These are phyloP conservation scores for Triplophysa dalaica DNA, from an alignment of 2,113 vertebrate genomes.

Conservation along the genomic window DNA sequence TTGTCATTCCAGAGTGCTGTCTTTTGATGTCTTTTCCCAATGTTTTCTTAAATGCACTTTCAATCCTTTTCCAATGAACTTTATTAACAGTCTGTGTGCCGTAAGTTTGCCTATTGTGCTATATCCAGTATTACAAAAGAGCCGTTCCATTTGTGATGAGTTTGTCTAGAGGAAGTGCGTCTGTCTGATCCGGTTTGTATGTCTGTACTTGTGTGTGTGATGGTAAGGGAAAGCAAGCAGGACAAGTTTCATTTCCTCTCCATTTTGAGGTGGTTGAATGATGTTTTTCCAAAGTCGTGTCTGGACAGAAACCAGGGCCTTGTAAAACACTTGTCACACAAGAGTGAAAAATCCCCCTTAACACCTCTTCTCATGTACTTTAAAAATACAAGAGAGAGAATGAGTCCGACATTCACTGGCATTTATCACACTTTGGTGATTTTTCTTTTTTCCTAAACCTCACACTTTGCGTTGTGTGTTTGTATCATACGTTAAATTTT, in stretches of 20 bases:
- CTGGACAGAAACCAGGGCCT: slow-evolving; percentile 16
- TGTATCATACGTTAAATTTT: neutral
- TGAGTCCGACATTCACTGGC: neutral
- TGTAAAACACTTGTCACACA: slow-evolving; percentile 34
- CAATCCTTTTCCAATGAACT: neutral
- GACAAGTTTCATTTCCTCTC: slow-evolving; percentile 39
- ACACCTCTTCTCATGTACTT: slow-evolving; percentile 2
- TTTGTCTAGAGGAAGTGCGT: slow-evolving; percentile 17
- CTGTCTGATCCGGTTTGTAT: neutral
- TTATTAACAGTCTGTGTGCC: neutral
- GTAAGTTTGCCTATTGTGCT: neutral
- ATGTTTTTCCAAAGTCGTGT: slow-evolving; percentile 30
- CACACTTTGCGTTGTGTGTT: neutral
- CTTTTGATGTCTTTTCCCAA: neutral
- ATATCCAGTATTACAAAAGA: neutral
- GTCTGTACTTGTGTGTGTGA: neutral
- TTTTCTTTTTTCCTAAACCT: too few species aligned
- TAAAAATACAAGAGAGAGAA: neutral
- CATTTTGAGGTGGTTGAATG: slow-evolving; percentile 14
- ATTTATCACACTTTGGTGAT: neutral
- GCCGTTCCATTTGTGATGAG: neutral
- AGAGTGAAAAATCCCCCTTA: slow-evolving; percentile 30
- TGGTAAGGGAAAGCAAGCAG: neutral
- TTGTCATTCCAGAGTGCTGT: neutral
- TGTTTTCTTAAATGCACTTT: neutral